These are phyloP conservation scores for Lerista edwardsae DNA, from an alignment of 2,797 vertebrate species.

Conservation along the genomic window DNA sequence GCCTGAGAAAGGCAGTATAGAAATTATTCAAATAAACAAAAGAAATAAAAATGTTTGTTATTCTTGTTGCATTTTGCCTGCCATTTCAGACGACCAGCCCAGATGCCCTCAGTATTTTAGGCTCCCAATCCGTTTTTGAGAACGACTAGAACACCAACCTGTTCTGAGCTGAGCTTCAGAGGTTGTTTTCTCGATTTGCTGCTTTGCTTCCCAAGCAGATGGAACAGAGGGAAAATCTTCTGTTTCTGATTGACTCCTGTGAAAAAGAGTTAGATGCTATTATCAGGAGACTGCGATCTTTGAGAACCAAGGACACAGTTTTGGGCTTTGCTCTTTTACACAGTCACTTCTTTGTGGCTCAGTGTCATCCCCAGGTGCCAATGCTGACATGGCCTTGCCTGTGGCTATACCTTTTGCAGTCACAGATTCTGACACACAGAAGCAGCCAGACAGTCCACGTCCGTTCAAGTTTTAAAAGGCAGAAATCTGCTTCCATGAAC, in stretches of 20 bases:
- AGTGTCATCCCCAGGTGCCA: conserved; percentile 53
- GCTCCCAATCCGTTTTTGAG: not conserved
- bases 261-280: conserved; percentile 48
- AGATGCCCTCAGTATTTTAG: not conserved
- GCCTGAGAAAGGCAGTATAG: too few relatives aligned
- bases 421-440: conserved; percentile 50
- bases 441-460: not conserved
- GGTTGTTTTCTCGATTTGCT: not conserved
- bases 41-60: too few relatives aligned
- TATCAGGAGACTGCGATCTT: conserved; percentile 41
- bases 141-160: conserved; percentile 2
- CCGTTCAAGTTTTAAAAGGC: not conserved
- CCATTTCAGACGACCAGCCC: not conserved
- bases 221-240: conserved; percentile 19
- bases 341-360: conserved; percentile 43
- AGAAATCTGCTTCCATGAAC: not conserved
- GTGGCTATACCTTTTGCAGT: conserved; percentile 60
- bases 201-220: conserved; percentile 33
- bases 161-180: conserved; percentile 1
- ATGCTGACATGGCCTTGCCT: conserved; percentile 58
- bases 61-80: conserved; percentile 7
- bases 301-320: conserved; percentile 42
- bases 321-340: conserved; percentile 30
- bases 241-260: conserved; percentile 27
- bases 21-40: too few relatives aligned